Evolutionary conservation across 92 coral and sea anemone species (phyloP).

Genomic region (Isaurus tuberculatus): DNA sequence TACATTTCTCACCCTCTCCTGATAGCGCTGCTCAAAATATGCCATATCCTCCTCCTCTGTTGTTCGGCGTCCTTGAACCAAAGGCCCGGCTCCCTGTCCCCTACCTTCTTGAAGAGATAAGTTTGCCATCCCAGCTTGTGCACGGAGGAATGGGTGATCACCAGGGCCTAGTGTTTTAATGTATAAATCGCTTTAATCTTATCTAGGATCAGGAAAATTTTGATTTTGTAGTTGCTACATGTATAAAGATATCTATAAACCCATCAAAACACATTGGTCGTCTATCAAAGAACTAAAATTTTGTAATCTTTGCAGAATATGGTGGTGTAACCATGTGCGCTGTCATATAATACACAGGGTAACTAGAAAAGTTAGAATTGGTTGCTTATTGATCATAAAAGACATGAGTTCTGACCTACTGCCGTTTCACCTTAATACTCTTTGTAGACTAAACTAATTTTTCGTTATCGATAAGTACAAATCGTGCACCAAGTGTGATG

Average conservation of each 20-base stretch:
- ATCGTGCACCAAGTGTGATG: too few relatives aligned
- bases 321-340: neutral
- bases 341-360: neutral
- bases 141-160: conserved; percentile 93
- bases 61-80: conserved; percentile 62
- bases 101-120: conserved; percentile 78
- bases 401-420: too few relatives aligned
- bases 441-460: too few relatives aligned
- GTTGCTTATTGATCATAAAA: too few relatives aligned
- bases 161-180: conserved; percentile 70
- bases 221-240: neutral
- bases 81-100: conserved; percentile 45
- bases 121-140: conserved; percentile 78
- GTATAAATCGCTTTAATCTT: too few relatives aligned
- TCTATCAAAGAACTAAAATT: neutral
- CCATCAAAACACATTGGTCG: neutral
- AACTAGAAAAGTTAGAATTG: too few relatives aligned
- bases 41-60: conserved; percentile 98
- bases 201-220: neutral
- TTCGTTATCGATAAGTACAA: too few relatives aligned
- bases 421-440: too few relatives aligned
- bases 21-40: conserved; percentile 92
- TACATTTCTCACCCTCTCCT: conserved; percentile 79
- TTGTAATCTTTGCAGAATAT: neutral
- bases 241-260: neutral